Evolutionary conservation across 2,113 vertebrate genomes (phyloP), one percentile per base, ranked within the genome.

Genomic region (Hyla sarda): DNA sequence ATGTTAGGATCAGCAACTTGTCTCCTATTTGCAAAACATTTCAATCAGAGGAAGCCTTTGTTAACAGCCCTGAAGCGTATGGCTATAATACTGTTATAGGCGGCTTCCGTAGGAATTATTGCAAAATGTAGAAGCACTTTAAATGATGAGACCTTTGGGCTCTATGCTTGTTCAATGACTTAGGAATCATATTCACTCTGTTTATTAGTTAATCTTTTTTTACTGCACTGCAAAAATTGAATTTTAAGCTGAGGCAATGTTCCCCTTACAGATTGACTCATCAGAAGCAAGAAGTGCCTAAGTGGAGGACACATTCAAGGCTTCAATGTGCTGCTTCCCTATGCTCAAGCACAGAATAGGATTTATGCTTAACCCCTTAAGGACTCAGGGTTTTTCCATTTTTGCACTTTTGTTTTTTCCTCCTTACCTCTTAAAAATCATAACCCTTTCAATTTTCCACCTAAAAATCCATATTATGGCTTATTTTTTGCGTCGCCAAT

Each of bases 171-270:
- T 77, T 81, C 77, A 60, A 81, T 86, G 84, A 81, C 84, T 86
- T 86, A 81, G 77, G 50, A 54, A 81, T 86, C 77, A 86, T 86
- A 86, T 80, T 86, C 84, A 62, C 65, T 81, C 67, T 81, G 77
- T 81, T 86, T 86, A 86, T 77, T 81, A 81, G 84, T 86, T 86
- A 86, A 86, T 86, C 84, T 86, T 80, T 80, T 85, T 86, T 86
- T 73, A 86, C 77, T 72, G 84, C 84, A 3, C 77, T 80, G 77
- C 84, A 86, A 86, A 86, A 86, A 86, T 86, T 80, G 48, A 86
- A 86, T 86, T 86, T 86, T 86, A 73, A 81, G 77, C 76, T 32
- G 67, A 81, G 77, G 67, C 77, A 81, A 73, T 86, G 65, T 86
- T 73, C 84, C 50, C 52, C 65, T 72, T 60, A 32, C 37, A 81